Evolutionary conservation across 2,113 vertebrate species (phyloP).

Genomic region (Lontra canadensis): DNA sequence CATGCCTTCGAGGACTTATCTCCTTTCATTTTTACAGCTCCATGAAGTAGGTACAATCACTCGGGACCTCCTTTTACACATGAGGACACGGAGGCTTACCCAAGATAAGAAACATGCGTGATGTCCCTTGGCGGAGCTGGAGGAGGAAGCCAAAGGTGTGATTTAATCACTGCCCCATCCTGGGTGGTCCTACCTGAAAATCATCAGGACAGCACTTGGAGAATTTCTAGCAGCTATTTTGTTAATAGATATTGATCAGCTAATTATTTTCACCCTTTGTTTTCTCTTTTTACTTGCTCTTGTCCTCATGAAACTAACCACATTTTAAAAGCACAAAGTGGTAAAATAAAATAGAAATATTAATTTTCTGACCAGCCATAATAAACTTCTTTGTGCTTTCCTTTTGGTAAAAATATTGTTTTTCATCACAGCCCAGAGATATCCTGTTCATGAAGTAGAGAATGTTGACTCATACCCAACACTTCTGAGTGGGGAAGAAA

Average conservation of each 20-base stretch:
- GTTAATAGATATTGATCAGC: too few relatives aligned
- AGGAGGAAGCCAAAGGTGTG: rapidly evolving
- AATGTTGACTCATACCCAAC: neutral
- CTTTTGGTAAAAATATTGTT: neutral
- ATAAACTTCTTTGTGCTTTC: neutral
- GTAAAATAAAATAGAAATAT: neutral
- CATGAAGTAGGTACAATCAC: neutral
- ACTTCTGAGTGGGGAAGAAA: neutral
- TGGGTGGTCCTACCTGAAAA: neutral
- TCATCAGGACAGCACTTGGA: neutral
- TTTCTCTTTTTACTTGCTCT: neutral
- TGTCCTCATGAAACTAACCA: neutral
- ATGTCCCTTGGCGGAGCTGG: too few relatives aligned
- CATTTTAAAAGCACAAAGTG: neutral
- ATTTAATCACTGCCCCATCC: neutral
- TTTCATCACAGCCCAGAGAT: neutral
- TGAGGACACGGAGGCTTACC: neutral
- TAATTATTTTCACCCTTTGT: neutral
- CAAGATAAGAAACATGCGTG: neutral
- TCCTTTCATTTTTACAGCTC: neutral
- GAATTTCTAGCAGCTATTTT: neutral
- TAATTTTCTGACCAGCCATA: neutral
- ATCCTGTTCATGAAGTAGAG: neutral
- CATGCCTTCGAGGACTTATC: neutral
- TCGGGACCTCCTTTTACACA: neutral